Evolutionary conservation across 1,140 invertebrate species (phyloP).

Genomic region (Drosophila melanica): DNA sequence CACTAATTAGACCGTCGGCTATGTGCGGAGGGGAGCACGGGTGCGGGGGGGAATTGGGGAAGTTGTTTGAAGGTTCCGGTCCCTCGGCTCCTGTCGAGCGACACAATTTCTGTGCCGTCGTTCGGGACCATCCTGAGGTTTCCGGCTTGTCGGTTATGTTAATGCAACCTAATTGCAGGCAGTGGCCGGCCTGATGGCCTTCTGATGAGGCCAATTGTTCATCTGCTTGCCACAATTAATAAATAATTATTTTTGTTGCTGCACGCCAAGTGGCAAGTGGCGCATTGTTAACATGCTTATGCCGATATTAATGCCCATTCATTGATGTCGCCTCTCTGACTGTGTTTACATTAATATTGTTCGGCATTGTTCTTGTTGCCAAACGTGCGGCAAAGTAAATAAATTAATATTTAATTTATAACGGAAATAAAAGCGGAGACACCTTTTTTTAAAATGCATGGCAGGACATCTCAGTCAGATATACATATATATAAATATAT

Average conservation of each 20-base stretch:
- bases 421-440: conserved; percentile 47
- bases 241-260: conserved; percentile 71
- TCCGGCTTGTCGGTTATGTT: conserved; percentile 65
- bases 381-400: conserved; percentile 60
- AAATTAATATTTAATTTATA: conserved; percentile 70
- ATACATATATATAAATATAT: conserved; percentile 12
- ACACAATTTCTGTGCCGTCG: neutral
- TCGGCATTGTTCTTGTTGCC: conserved; percentile 17
- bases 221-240: conserved; percentile 69
- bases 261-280: conserved; percentile 29
- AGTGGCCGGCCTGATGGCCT: neutral
- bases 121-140: conserved; percentile 50
- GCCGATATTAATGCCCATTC: conserved; percentile 61
- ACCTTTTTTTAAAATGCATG: neutral
- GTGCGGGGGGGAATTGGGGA: neutral
- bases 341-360: conserved; percentile 32
- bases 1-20: conserved; percentile 60
- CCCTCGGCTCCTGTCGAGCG: conserved; percentile 17
- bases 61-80: conserved; percentile 17
- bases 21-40: neutral
- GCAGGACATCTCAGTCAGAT: neutral
- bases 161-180: conserved; percentile 71
- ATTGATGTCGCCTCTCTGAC: conserved; percentile 12
- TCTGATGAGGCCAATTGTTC: conserved; percentile 75
- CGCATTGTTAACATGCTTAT: conserved; percentile 72